Conservation (phyloP, 2,113 vertebrate species). For the Podilymbus podiceps region DNA sequence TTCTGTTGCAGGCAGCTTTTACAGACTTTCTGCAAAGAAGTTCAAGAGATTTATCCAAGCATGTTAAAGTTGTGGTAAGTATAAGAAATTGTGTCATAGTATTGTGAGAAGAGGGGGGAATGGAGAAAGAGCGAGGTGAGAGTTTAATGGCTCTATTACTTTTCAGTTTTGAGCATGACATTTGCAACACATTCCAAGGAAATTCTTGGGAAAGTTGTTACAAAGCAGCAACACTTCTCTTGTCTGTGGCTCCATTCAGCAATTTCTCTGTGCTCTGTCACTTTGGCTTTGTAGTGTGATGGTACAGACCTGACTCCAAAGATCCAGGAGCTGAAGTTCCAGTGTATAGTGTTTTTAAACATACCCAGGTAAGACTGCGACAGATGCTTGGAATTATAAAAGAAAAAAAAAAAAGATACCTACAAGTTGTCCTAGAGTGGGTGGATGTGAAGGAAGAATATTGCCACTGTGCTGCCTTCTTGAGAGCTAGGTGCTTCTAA, state of each 20-base stretch:
- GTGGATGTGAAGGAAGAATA: neutral
- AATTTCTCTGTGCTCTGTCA: constrained; percentile 60
- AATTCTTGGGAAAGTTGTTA: constrained; percentile 66
- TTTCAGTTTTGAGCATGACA: constrained; percentile 60
- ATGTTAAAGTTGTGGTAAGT: constrained; percentile 85
- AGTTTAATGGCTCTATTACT: constrained; percentile 61
- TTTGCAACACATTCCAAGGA: constrained; percentile 62
- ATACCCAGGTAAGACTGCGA: constrained; percentile 80
- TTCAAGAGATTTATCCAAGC: constrained; percentile 84
- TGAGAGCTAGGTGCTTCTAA: neutral
- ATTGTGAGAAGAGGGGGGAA: neutral
- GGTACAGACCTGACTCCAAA: constrained; percentile 85
- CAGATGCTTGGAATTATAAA: neutral
- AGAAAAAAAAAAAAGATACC: neutral
- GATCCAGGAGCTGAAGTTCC: constrained; percentile 87
- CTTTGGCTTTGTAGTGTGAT: constrained; percentile 79
- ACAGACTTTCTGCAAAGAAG: constrained; percentile 85
- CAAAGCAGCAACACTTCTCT: constrained; percentile 67
- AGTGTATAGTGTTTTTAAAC: constrained; percentile 89
- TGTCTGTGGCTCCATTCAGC: constrained; percentile 54
- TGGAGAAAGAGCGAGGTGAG: neutral
- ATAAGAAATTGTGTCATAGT: neutral
- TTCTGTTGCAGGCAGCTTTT: constrained; percentile 78
- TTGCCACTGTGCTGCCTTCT: neutral
- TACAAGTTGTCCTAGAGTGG: neutral